A percentile compares a stretch with the other conserved stretches of the same genome.
Evolutionary conservation across 2,888 invertebrate genomes (phyloP).

Genomic region (Ceriagrion tenellum): DNA sequence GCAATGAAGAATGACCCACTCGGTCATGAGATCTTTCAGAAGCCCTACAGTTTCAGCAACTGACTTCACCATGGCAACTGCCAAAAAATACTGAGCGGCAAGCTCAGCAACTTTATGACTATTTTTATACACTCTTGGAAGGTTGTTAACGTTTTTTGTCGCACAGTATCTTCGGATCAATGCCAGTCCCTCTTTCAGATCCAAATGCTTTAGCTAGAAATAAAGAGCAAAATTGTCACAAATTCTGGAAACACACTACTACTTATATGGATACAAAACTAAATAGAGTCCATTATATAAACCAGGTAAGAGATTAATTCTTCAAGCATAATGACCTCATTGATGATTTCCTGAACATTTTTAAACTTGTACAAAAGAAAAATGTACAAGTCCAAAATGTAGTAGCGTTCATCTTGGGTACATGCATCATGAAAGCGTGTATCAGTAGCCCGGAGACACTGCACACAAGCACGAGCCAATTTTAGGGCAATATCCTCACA

Average conservation of each 20-base stretch:
- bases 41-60: conserved; percentile 76
- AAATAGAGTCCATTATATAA: neutral
- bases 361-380: conserved; percentile 81
- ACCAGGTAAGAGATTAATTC: neutral
- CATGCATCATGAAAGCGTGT: conserved; percentile 70
- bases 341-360: conserved; percentile 79
- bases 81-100: conserved; percentile 81
- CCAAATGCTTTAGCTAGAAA: conserved; percentile 74
- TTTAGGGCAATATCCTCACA: conserved; percentile 83
- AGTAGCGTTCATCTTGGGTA: conserved; percentile 78
- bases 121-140: conserved; percentile 80
- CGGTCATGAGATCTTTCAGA: conserved; percentile 76
- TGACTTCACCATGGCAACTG: conserved; percentile 80
- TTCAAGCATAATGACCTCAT: conserved; percentile 76
- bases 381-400: conserved; percentile 82
- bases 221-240: neutral
- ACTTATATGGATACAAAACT: neutral
- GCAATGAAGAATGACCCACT: conserved; percentile 76
- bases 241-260: no score
- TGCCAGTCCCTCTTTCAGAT: conserved; percentile 80
- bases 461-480: conserved; percentile 81
- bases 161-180: conserved; percentile 79
- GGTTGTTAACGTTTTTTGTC: conserved; percentile 78
- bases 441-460: conserved; percentile 77
- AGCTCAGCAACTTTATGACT: conserved; percentile 81